Conservation (phyloP, 2,113 vertebrate species). For the Monarcha castaneiventris region DNA sequence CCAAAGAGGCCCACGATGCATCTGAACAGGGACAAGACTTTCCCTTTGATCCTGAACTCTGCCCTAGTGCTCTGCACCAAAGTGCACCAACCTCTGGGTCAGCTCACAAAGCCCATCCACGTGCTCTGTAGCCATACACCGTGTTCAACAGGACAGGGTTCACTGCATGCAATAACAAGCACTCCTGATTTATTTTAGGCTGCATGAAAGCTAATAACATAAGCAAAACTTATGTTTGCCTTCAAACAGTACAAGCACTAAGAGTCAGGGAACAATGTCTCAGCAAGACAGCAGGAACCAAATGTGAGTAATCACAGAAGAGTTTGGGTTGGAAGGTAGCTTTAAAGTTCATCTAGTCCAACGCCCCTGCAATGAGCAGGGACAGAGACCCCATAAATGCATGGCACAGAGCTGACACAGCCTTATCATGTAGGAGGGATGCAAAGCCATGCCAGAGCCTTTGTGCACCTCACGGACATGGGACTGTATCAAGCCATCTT, state of each 20-base stretch:
- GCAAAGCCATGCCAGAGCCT: neutral
- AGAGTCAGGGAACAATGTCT: neutral
- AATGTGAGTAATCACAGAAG: neutral
- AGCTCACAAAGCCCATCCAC: neutral
- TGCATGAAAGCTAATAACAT: neutral
- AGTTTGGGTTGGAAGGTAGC: neutral
- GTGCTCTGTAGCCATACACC: neutral
- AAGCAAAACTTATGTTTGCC: neutral
- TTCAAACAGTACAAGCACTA: neutral
- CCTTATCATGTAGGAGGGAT: neutral
- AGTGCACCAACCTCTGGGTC: neutral
- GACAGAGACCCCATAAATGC: neutral
- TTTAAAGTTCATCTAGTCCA: neutral
- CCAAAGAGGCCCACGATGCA: neutral
- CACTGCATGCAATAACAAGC: neutral
- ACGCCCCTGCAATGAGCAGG: neutral
- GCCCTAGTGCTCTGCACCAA: neutral
- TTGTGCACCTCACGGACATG: rapidly evolving
- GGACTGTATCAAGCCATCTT: neutral
- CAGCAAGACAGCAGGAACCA: neutral
- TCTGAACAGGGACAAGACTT: neutral
- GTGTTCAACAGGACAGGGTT: neutral
- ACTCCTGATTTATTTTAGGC: neutral
- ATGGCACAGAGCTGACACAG: neutral
- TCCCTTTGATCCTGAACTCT: neutral